Percentiles rank a stretch among this genome's conserved stretches.
These are phyloP conservation scores for Amiota mariae DNA, from an alignment of 2,888 invertebrate genomes.

Conservation along the genomic window DNA sequence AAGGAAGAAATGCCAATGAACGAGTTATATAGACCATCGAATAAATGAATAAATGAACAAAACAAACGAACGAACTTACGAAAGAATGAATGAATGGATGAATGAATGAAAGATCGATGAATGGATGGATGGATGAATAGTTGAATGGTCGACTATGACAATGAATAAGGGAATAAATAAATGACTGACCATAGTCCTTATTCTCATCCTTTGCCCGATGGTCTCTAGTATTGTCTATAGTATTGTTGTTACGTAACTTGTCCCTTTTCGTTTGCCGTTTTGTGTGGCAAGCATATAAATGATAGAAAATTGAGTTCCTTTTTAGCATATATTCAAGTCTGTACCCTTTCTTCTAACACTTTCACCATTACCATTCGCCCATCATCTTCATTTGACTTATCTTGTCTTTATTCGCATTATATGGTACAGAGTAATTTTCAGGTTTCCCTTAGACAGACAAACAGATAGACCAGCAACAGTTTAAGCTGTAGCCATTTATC, in stretches of 20 bases:
- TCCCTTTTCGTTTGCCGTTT: neutral
- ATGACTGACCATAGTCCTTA: neutral
- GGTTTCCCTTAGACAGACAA: neutral
- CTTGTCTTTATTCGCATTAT: too few relatives aligned
- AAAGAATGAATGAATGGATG: neutral
- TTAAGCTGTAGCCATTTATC: slow-evolving; percentile 53
- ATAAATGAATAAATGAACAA: neutral
- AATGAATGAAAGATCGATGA: neutral
- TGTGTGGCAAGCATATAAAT: neutral
- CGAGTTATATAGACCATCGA: neutral
- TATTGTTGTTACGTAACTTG: neutral
- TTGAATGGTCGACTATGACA: neutral
- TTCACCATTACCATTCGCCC: neutral
- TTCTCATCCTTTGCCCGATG: slow-evolving; percentile 17
- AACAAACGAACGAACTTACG: too few relatives aligned
- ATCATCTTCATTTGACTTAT: too few relatives aligned
- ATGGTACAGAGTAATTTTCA: neutral
- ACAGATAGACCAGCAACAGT: slow-evolving; percentile 47
- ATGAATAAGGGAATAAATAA: neutral
- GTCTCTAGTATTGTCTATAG: neutral
- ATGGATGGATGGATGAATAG: neutral
- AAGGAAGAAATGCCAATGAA: neutral
- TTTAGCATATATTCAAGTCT: neutral
- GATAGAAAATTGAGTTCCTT: neutral
- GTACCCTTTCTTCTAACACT: neutral